Evolutionary conservation across 2,888 invertebrate species (phyloP), one percentile per base, ranked within the genome.

Genomic region (Clunio marinus): DNA sequence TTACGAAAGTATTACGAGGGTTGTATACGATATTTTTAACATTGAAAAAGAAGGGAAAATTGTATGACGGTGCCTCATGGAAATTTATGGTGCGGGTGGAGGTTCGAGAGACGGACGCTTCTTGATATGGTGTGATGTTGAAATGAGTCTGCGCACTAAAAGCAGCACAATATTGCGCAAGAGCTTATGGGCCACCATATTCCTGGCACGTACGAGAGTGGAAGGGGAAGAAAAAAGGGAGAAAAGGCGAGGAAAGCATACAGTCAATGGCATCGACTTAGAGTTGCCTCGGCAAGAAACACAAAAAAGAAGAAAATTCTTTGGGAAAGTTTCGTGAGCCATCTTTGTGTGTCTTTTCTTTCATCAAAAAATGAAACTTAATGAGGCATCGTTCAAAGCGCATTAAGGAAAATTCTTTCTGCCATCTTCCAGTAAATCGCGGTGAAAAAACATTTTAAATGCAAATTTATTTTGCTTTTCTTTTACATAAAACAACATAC

Each of bases 61-160:
- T 45, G 5, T 3, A 45, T 45, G 45, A 22, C 51, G 51, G 17
- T 17, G 22, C 51, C 15, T 5, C 4, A 51, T 22, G 51, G 17
- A 51, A 51, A 17, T 22, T 4, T 22, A 51, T 22, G 7, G 4
- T 4, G 17, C 51, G 51, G 51, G 7, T 51, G 51, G 51, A 7
- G 51, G 10, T 15, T 2, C 51, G 3, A 8, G 17, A 3, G 17
- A 32, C 32, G 22, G 17, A 51, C n/a, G n/a, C n/a, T n/a, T n/a
- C n/a, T n/a, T n/a, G n/a, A n/a, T n/a, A 32, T 32, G 32, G 51
- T 51, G 17, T 51, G 51, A 51, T 17, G 51, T 51, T 51, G 20
- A 7, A 32, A 32, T 17, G 51, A n/a, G 17, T 2, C 22, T 51
- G 51, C 51, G 51, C 51, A 13, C 15, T 22, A 5, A 10, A n/a